phyloP scores from a whole-genome alignment of 2,797 vertebrate species.

The Microtus californicus region DNA sequence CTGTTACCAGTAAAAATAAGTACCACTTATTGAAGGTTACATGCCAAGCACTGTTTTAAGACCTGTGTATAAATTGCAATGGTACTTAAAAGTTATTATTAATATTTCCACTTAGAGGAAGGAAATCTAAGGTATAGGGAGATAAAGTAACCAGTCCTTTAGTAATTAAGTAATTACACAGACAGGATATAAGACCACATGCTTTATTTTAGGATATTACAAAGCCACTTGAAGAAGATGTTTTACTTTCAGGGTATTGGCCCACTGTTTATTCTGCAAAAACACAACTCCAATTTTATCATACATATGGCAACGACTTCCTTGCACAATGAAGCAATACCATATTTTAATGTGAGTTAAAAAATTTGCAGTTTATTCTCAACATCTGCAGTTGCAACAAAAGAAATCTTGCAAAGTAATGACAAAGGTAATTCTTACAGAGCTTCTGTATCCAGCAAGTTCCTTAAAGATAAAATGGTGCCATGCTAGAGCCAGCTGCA shows the following conservation, averaged over 20 bases:
- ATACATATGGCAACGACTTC: conserved; percentile 6
- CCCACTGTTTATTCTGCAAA: not conserved
- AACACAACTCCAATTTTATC: conserved; percentile 23
- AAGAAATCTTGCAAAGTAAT: not conserved
- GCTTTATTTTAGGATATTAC: not conserved
- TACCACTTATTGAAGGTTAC: not conserved
- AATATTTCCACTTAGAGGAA: not conserved
- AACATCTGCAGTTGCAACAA: conserved; percentile 46
- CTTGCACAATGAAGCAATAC: not conserved
- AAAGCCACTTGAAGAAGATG: not conserved
- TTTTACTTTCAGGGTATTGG: not conserved
- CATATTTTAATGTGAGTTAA: not conserved
- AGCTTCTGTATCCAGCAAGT: not conserved
- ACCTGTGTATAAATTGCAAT: not conserved
- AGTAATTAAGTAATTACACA: not conserved
- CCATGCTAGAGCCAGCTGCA: not conserved
- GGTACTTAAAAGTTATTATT: not conserved
- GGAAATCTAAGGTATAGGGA: not conserved
- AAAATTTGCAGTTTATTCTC: not conserved
- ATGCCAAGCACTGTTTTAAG: not conserved
- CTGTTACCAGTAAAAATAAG: conserved; percentile 33
- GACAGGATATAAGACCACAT: not conserved
- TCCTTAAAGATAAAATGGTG: not conserved
- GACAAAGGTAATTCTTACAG: conserved; percentile 33
- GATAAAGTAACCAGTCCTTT: not conserved